phyloP scores from a whole-genome alignment of 2,113 vertebrate species.

The Oryzias curvinotus region DNA sequence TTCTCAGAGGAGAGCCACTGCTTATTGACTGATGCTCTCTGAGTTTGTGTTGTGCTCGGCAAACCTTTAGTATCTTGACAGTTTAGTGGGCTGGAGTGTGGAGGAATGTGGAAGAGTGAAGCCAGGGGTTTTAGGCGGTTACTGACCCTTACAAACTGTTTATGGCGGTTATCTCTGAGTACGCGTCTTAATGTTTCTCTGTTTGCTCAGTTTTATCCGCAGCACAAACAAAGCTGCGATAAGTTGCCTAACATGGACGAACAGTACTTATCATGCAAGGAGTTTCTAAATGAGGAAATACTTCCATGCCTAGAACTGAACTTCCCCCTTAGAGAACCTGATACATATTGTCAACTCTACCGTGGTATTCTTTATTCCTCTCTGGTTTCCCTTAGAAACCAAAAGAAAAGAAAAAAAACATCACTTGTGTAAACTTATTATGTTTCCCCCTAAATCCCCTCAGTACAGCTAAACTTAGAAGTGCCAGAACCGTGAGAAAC shows the following conservation, averaged over 20 bases:
- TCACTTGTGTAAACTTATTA: conserved; percentile 54
- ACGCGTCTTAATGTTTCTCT: conserved; percentile 31
- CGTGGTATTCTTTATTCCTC: conserved; percentile 58
- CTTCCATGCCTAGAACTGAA: background rate
- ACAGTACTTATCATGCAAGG: background rate
- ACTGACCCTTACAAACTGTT: conserved; percentile 54
- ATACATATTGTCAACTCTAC: conserved; percentile 2
- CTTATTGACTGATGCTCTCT: conserved; percentile 21
- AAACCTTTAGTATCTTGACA: conserved; percentile 33
- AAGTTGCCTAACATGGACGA: conserved; percentile 6
- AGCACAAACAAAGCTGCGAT: conserved; percentile 21
- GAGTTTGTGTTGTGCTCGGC: conserved; percentile 38
- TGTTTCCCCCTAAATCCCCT: conserved; percentile 35
- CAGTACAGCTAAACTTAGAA: conserved; percentile 41
- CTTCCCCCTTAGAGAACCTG: conserved; percentile 3
- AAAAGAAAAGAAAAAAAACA: conserved; percentile 12
- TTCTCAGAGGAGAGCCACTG: background rate
- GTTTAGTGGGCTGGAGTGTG: conserved; percentile 21
- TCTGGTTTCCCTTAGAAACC: conserved; percentile 47
- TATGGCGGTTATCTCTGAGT: conserved; percentile 37
- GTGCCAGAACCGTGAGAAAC: conserved; percentile 35
- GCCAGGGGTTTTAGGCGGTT: conserved; percentile 38
- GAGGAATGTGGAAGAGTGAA: conserved; percentile 29
- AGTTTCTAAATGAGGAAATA: conserved; percentile 4
- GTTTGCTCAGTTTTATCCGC: conserved; percentile 23